Evolutionary conservation across 2,888 invertebrate genomes (phyloP).

Genomic region (Charanyca ferruginea): DNA sequence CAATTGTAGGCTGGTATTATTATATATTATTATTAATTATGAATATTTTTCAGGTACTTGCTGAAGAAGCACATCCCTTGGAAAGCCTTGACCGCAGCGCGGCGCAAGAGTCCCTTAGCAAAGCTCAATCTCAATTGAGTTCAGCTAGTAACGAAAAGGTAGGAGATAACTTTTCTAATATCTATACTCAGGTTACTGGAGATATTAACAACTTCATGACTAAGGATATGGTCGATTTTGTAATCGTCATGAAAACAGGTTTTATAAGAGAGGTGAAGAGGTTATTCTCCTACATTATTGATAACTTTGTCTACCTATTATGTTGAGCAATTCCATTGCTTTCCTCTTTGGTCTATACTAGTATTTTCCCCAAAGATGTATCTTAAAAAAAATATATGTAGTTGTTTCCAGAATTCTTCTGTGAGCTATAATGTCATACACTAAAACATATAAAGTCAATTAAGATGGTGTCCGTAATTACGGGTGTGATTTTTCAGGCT

Average conservation of each 20-base stretch:
- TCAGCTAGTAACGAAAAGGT: constrained; percentile 96
- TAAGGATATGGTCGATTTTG: no score
- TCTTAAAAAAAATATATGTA: background rate
- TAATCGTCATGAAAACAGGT: background rate
- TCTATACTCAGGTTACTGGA: background rate
- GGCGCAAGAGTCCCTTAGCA: constrained; percentile 95
- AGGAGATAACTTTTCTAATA: constrained; percentile 7
- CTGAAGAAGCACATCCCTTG: constrained; percentile 98
- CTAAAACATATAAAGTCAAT: no score
- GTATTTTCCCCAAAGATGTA: background rate
- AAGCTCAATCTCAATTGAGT: constrained; percentile 95
- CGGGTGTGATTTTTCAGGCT: constrained; percentile 86
- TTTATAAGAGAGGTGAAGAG: background rate
- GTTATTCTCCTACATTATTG: background rate
- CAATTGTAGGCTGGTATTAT: no score
- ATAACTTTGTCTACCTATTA: background rate
- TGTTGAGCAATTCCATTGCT: no score
- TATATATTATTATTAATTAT: no score
- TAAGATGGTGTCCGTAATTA: no score
- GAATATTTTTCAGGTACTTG: constrained; percentile 95
- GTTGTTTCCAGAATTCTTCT: background rate
- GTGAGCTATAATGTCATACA: background rate
- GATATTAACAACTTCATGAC: background rate
- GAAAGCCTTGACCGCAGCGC: constrained; percentile 95
- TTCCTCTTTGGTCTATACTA: background rate